Percentiles rank a stretch among this genome's conserved stretches.
Evolutionary conservation across 1,140 invertebrate species (phyloP).

Genomic region (Hetaerina americana): DNA sequence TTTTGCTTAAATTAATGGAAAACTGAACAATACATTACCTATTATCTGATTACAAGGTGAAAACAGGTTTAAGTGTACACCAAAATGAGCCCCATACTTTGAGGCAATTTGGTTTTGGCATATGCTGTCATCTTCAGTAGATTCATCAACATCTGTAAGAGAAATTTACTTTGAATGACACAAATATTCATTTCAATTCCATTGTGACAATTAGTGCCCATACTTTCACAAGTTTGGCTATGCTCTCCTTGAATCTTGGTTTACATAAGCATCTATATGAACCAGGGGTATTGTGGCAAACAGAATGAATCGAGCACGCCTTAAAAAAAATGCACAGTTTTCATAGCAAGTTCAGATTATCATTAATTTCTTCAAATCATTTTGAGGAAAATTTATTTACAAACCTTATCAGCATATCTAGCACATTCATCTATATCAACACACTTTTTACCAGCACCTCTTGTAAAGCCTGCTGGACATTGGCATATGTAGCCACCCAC

Average conservation of each 20-base stretch:
- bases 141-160: constrained; percentile 43
- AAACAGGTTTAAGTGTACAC: constrained; percentile 63
- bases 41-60: constrained; percentile 54
- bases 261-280: constrained; percentile 46
- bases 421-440: constrained; percentile 52
- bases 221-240: constrained; percentile 30
- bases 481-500: constrained; percentile 59
- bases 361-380: constrained; percentile 2
- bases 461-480: constrained; percentile 45
- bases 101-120: constrained; percentile 76
- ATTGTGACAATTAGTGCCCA: constrained; percentile 10
- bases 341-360: background rate
- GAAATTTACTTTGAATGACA: background rate
- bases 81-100: constrained; percentile 72
- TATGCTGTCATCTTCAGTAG: constrained; percentile 32
- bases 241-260: constrained; percentile 51
- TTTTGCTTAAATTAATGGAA: too few species aligned
- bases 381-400: too few species aligned
- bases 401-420: constrained; percentile 26
- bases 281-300: constrained; percentile 43
- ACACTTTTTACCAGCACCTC: constrained; percentile 34
- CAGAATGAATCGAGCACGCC: constrained; percentile 30
- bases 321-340: constrained; percentile 12
- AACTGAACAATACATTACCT: too few species aligned
- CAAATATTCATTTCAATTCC: background rate